A percentile compares a stretch with the other conserved stretches of the same genome.
Conservation (phyloP, 1,140 invertebrate species). For the Drosophila nigrodunni region DNA sequence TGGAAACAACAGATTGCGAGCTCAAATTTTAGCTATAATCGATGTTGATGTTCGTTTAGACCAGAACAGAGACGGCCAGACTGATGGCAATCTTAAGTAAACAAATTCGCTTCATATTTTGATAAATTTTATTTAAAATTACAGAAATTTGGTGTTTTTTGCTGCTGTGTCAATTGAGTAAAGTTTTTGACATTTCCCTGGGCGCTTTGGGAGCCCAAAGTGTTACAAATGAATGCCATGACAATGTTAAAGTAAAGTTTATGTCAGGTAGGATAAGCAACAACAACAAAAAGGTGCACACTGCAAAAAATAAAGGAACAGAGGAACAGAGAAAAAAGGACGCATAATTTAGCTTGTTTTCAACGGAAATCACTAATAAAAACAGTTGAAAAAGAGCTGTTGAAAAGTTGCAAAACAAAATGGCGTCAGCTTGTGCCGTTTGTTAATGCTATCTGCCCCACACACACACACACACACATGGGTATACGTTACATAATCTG, state of each 20-base stretch:
- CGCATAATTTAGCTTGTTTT: slow-evolving; percentile 74
- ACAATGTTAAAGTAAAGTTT: slow-evolving; percentile 9
- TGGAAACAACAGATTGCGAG: background rate
- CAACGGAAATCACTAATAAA: slow-evolving; percentile 80
- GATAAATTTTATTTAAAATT: no score
- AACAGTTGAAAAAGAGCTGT: slow-evolving; percentile 71
- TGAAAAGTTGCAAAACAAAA: slow-evolving; percentile 80
- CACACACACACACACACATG: slow-evolving; percentile 16
- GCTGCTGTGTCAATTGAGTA: background rate
- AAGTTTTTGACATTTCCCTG: background rate
- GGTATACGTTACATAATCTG: slow-evolving; percentile 68
- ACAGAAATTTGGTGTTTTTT: background rate
- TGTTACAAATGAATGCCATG: slow-evolving; percentile 7
- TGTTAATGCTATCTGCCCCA: slow-evolving; percentile 67
- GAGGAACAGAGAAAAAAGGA: slow-evolving; percentile 27
- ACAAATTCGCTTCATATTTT: background rate
- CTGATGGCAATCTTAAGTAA: background rate
- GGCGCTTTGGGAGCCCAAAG: background rate
- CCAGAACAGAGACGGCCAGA: background rate
- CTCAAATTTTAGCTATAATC: background rate
- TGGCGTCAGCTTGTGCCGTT: slow-evolving; percentile 67
- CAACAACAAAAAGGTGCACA: background rate
- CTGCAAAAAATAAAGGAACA: slow-evolving; percentile 1
- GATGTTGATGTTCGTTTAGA: background rate
- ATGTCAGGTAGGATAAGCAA: slow-evolving; percentile 20